Evolutionary conservation across 2,888 invertebrate species (phyloP), one percentile per base, ranked within the genome.

Genomic region (Sepioteuthis lessoniana): DNA sequence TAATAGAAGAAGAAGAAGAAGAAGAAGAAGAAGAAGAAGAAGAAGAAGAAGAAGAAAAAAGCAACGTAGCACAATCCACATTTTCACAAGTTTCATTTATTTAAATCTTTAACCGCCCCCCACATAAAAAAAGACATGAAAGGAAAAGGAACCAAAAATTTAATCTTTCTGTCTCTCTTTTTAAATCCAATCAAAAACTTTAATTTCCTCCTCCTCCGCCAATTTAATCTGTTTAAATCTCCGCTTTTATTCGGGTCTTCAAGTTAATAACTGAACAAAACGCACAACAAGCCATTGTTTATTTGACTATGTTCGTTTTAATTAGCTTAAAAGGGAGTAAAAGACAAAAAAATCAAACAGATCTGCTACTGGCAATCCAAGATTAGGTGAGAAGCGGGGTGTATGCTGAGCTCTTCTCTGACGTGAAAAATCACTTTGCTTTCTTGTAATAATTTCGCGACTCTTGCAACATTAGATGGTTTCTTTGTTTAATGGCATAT

Each of bases 301-400:
- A 60, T 60, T 60, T 28, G 60, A 31, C 60, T 60, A 31, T 60
- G 76, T 76, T 76, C n/a, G 76, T n/a, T 76, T 76, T 35, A 76
- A 76, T 76, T 76, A n/a, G 76, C 76, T 76, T 76, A 76, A 76
- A 76, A 76, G 76, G 76, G 35, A n/a, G 76, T n/a, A n/a, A 76
- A 76, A 76, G n/a, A n/a, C 8, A n/a, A 1, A 25, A n/a, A 4
- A 76, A 21, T n/a, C 16, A 19, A 4, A 0, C 25, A 21, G 50
- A 55, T 19, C n/a, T n/a, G 1, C 0, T n/a, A 76, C n/a, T 31
- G n/a, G 35, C 10, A 28, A 25, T 55, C 5, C 21, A 5, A 28
- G 55, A 0, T 5, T 55, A 21, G 21, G 55, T 55, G 21, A 28
- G 55, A 28, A 55, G 28, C 21, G 55, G 5, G 55, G 55, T 25